Percentiles rank a stretch among this genome's conserved stretches.
These are phyloP conservation scores for Thyatira batis DNA, from an alignment of 2,888 invertebrate genomes.

Conservation along the genomic window DNA sequence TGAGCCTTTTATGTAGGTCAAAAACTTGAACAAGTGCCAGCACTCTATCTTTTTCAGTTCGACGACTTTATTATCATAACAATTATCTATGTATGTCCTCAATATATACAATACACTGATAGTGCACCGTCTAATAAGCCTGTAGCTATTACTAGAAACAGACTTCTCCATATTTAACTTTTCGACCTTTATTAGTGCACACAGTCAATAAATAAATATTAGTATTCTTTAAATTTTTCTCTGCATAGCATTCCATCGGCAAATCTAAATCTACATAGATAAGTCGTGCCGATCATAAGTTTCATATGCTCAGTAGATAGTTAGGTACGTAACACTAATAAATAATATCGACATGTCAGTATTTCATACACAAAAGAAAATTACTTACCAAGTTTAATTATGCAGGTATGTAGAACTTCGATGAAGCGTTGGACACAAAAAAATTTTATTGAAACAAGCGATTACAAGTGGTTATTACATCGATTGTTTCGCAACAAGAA, in stretches of 20 bases:
- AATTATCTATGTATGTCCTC: conserved; percentile 4
- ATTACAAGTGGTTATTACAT: conserved; percentile 15
- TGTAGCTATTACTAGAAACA: no score
- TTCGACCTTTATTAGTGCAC: no score
- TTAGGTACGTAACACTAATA: not conserved
- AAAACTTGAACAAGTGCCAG: conserved; percentile 28
- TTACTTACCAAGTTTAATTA: not conserved
- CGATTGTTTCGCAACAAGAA: conserved; percentile 31
- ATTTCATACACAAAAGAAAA: not conserved
- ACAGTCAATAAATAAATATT: no score
- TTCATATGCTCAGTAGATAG: no score
- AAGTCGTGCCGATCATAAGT: no score
- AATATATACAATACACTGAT: not conserved
- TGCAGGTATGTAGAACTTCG: not conserved
- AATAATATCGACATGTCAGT: not conserved
- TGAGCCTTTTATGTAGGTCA: conserved; percentile 11
- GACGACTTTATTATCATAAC: not conserved
- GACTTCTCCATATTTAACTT: no score
- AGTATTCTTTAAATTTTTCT: no score
- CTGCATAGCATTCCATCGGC: no score
- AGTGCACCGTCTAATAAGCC: not conserved
- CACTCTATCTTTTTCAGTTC: conserved; percentile 19
- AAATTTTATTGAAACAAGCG: conserved; percentile 9
- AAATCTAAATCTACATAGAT: no score
- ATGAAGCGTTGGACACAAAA: not conserved